Base-by-base conservation (phyloP, 2,888 invertebrate genomes). In the Drosophila quinaria region DNA sequence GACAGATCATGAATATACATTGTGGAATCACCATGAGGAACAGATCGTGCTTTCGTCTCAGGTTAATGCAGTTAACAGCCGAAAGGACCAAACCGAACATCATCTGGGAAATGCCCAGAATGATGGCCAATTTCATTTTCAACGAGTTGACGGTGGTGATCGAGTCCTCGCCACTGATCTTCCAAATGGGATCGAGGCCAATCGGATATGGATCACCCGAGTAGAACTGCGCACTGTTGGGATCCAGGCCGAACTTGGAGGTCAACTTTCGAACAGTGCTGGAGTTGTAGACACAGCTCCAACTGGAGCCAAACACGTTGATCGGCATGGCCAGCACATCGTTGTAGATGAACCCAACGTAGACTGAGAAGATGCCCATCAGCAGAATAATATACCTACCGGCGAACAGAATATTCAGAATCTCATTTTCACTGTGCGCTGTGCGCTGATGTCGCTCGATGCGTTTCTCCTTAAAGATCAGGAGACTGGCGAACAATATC, bases 351-450 rank as follows among this genome's bases (percentile, higher is more conserved):
- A 99, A 90, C 0, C 99, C 99, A 3, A 99, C 98, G 94, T 99
- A 99, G 93, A 99, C 96, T 0, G 99, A 98, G 94, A 99, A 99
- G 10, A 97, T 69, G 0, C 99, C 99, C 99, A 99, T 99, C 54
- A 99, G 94, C 3, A 99, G 94, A 39, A 99, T 96, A 71, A 99
- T 97, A 94, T 99, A 99, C 55, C 99, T 96, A 1, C 99, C 99
- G 73, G 97, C 97, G 93, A 98, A 99, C 93, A 99, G 97, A 76
- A 98, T 98, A 91, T 96, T 97, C 96, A 97, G 97, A 75, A 99
- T 98, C 96, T 98, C 97, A 91, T 95, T 96, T 86, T 93, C 94
- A 13, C 94, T 93, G 74, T 94, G 95, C 0, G 56, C 46, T 1
- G 51, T 31, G 0, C 76, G 81, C 33, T 69, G 68, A 85, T 94